These are phyloP conservation scores for Cnemophilus loriae DNA, from an alignment of 2,113 vertebrate species.

Conservation along the genomic window DNA sequence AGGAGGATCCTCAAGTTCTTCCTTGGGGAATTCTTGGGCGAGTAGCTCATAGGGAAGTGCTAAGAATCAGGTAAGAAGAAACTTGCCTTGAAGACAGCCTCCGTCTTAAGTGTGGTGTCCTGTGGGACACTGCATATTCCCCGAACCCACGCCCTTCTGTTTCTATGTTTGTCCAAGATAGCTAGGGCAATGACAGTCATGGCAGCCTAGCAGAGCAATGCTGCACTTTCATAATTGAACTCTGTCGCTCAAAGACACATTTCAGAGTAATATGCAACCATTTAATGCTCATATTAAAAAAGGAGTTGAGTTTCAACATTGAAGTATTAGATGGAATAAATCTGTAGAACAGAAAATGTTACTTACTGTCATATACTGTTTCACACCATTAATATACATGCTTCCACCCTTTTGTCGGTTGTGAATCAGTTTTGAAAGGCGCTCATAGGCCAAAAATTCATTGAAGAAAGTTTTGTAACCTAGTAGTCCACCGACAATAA, in stretches of 20 bases:
- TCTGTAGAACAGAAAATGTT: neutral
- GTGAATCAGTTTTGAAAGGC: constrained; percentile 75
- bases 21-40: neutral
- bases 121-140: neutral
- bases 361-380: constrained; percentile 84
- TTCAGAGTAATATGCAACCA: neutral
- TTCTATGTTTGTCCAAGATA: neutral
- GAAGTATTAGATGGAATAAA: neutral
- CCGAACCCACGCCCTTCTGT: neutral
- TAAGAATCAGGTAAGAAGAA: neutral
- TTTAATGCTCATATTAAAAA: neutral
- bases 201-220: neutral
- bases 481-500: constrained; percentile 82
- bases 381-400: constrained; percentile 75
- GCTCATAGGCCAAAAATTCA: constrained; percentile 87
- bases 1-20: neutral
- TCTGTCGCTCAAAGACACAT: neutral
- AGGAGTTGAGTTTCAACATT: neutral
- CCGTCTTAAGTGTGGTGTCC: neutral
- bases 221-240: neutral
- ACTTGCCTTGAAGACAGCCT: neutral
- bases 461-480: constrained; percentile 89
- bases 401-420: constrained; percentile 72
- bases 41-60: neutral
- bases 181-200: neutral